Evolutionary conservation across 2,113 vertebrate genomes (phyloP).

Genomic region (Oncorhynchus nerka): DNA sequence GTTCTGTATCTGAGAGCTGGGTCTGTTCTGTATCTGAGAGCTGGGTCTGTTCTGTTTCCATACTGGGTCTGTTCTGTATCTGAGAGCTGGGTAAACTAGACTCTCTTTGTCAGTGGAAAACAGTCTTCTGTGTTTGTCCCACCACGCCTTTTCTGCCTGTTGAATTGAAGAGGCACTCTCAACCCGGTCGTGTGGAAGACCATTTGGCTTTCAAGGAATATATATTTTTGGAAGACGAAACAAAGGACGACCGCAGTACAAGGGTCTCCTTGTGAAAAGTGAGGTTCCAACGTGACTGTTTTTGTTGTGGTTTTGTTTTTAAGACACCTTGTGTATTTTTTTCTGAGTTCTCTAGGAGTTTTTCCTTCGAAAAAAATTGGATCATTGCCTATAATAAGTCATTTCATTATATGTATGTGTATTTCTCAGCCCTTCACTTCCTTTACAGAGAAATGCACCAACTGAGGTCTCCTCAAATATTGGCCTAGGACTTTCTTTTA

Average conservation of each 20-base stretch:
- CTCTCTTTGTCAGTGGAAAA: conserved; percentile 70
- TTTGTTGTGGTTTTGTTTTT: neutral
- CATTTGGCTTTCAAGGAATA: conserved; percentile 58
- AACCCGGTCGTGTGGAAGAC: conserved; percentile 47
- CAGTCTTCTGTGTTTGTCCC: conserved; percentile 65
- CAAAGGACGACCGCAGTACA: conserved; percentile 40
- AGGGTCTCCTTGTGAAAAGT: conserved; percentile 40
- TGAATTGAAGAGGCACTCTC: conserved; percentile 14
- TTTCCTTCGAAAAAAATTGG: neutral
- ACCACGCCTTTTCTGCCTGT: conserved; percentile 59
- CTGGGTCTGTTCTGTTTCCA: too few species aligned
- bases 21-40: too few species aligned
- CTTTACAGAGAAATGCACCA: neutral
- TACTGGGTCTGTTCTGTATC: conserved; percentile 37
- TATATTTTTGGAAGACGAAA: conserved; percentile 62
- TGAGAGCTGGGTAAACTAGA: conserved; percentile 62
- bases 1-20: too few species aligned
- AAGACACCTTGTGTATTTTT: neutral
- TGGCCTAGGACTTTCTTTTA: neutral
- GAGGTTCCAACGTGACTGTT: conserved; percentile 24
- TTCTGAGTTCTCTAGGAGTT: neutral
- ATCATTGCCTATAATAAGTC: neutral
- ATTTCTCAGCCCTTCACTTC: too few species aligned
- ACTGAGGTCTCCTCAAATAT: conserved; percentile 32
- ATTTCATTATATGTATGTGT: neutral